These are phyloP conservation scores for Meloidogyne chitwoodi DNA, from an alignment of 1,140 invertebrate genomes.

Conservation along the genomic window DNA sequence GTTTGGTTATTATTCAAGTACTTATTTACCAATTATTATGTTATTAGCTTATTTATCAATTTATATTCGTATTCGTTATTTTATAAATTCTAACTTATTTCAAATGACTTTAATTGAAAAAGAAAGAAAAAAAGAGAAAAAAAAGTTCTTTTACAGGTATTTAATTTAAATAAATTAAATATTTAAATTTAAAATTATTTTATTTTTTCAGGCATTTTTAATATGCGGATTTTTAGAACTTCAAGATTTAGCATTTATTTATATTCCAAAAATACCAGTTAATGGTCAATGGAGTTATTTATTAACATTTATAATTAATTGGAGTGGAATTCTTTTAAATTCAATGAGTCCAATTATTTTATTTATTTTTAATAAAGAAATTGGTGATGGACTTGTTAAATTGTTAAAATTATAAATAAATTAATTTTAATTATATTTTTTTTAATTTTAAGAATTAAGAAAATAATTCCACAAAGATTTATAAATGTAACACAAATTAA, in stretches of 20 bases:
- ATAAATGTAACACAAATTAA: not conserved
- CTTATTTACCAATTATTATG: slow-evolving; percentile 21
- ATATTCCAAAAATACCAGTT: slow-evolving; percentile 12
- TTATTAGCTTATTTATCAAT: slow-evolving; percentile 22
- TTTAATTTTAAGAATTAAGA: not conserved
- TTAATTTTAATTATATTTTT: not conserved
- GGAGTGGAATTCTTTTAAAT: slow-evolving; percentile 35
- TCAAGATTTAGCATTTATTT: slow-evolving; percentile 28
- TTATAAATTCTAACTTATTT: not conserved
- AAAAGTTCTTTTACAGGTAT: slow-evolving; percentile 24
- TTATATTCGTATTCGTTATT: slow-evolving; percentile 23
- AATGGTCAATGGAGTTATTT: slow-evolving; percentile 29
- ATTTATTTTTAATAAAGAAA: slow-evolving; percentile 25
- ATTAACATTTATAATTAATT: slow-evolving; percentile 25
- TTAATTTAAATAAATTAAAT: no score
- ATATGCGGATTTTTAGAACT: slow-evolving; percentile 35
- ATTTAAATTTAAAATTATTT: not conserved
- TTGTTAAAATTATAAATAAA: not conserved
- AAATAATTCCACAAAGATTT: not conserved
- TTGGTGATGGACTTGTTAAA: not conserved
- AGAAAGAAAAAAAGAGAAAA: slow-evolving; percentile 19
- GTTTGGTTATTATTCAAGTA: slow-evolving; percentile 20
- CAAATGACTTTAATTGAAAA: slow-evolving; percentile 19
- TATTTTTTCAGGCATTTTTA: slow-evolving; percentile 26
- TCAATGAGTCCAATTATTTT: slow-evolving; percentile 30